These are phyloP conservation scores for Leistus spinibarbis DNA, from an alignment of 2,888 invertebrate genomes.

Conservation along the genomic window DNA sequence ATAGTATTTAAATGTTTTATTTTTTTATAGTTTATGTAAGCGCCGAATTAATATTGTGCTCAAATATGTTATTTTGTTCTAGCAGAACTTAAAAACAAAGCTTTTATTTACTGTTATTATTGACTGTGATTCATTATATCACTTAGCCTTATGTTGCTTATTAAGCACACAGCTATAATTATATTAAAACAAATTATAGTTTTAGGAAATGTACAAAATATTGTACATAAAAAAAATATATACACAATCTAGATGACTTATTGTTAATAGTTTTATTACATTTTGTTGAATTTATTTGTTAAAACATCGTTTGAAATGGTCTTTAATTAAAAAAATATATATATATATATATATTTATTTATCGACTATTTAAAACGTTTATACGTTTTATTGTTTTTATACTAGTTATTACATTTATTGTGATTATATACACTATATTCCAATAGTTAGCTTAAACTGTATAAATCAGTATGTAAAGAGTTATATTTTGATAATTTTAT, in stretches of 20 bases:
- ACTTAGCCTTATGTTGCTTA: not conserved
- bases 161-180: not conserved
- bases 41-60: not conserved
- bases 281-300: not conserved
- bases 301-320: not conserved
- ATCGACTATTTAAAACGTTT: not conserved
- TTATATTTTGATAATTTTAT: constrained; percentile 37
- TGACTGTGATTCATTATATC: not conserved
- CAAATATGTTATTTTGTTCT: not conserved
- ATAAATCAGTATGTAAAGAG: constrained; percentile 14
- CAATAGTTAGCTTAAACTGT: not conserved
- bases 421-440: not conserved
- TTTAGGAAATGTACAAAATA: not conserved
- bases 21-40: not conserved
- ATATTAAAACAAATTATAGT: not conserved
- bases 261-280: not conserved
- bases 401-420: not conserved
- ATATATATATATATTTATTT: too few species aligned
- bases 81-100: too few species aligned
- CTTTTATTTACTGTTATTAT: not conserved
- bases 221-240: not conserved
- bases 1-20: not conserved
- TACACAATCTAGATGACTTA: not conserved
- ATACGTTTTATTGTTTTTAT: not conserved
- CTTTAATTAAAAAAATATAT: not conserved